These are phyloP conservation scores for Peromyscus nudipes DNA, from an alignment of 2,797 vertebrate species.

Conservation along the genomic window DNA sequence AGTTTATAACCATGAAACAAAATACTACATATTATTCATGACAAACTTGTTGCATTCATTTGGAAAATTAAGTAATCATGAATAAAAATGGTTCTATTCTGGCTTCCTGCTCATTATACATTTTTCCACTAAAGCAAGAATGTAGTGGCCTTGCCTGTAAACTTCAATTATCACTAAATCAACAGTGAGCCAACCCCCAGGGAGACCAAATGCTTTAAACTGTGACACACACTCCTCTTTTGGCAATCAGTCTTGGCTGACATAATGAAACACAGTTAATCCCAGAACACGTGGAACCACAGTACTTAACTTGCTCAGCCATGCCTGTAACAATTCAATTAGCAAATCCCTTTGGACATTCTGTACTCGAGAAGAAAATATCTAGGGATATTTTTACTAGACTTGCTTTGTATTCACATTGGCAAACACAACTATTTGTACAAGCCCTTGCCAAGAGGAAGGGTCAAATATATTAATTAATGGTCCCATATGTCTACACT, in stretches of 20 bases:
- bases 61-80: conserved; percentile 26
- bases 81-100: not conserved
- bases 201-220: conserved; percentile 56
- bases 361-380: conserved; percentile 59
- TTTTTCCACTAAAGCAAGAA: conserved; percentile 23
- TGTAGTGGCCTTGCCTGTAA: conserved; percentile 21
- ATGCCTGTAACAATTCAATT: conserved; percentile 83
- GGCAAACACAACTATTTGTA: conserved; percentile 51
- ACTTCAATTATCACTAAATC: conserved; percentile 50
- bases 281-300: conserved; percentile 49
- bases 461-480: conserved; percentile 74
- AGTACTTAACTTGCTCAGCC: conserved; percentile 74
- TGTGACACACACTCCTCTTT: conserved; percentile 50
- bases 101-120: not conserved
- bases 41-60: not conserved
- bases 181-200: conserved; percentile 34
- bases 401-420: conserved; percentile 61
- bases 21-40: not conserved
- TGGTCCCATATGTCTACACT: conserved; percentile 33
- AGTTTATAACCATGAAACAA: not conserved
- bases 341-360: conserved; percentile 71
- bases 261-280: conserved; percentile 70
- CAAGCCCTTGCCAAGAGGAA: conserved; percentile 67
- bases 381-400: conserved; percentile 52
- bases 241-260: conserved; percentile 74